Percentiles rank a stretch among this genome's conserved stretches.
Evolutionary conservation across 2,797 vertebrate species (phyloP).

Genomic region (Merluccius polli): DNA sequence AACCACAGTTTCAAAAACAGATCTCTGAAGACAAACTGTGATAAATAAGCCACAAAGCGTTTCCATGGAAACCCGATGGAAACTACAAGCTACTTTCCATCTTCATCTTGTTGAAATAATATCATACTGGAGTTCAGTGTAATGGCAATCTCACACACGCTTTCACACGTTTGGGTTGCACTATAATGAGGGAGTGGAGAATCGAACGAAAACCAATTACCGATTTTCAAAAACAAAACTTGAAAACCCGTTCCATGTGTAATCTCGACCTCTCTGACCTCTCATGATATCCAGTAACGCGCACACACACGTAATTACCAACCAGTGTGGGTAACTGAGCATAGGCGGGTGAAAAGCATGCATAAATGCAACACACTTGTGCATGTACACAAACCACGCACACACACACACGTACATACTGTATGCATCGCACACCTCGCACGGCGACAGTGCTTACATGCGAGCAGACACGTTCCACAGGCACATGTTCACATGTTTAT

Average conservation of each 20-base stretch:
- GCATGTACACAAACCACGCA: constrained; percentile 21
- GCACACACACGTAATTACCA: constrained; percentile 10
- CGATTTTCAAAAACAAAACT: background rate
- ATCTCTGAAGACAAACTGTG: background rate
- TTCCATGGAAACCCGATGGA: background rate
- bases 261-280: background rate
- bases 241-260: background rate
- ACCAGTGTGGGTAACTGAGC: no score
- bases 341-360: no score
- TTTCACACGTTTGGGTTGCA: background rate
- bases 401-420: constrained; percentile 12
- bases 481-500: background rate
- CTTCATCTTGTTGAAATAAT: background rate
- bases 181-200: background rate
- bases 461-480: background rate
- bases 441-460: no score
- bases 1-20: background rate
- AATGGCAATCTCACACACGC: background rate
- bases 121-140: background rate
- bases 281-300: background rate
- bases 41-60: background rate
- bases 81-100: background rate
- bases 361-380: constrained; percentile 7
- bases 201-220: background rate
- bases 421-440: constrained; percentile 5